Percentiles rank a stretch among this genome's conserved stretches.
Evolutionary conservation across 2,888 invertebrate species (phyloP).

Genomic region (Rhingia campestris): DNA sequence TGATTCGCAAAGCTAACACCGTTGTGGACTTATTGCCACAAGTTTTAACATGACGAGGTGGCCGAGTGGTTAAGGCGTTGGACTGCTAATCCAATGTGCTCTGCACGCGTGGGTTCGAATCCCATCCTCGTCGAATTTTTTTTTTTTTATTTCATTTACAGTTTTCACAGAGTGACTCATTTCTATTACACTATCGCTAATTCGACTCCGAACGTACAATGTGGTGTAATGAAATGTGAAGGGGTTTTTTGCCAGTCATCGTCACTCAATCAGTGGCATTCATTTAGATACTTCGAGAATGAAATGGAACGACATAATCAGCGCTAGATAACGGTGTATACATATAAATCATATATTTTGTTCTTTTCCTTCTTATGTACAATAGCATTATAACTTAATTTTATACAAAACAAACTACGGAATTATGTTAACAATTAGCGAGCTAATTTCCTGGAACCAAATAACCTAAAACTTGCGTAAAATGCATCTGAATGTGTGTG

Average conservation of each 20-base stretch:
- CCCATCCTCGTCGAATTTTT: conserved; percentile 67
- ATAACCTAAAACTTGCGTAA: conserved; percentile 54
- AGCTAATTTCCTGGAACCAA: conserved; percentile 62
- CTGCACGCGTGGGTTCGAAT: conserved; percentile 75
- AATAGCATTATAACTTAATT: conserved; percentile 45
- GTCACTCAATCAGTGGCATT: neutral
- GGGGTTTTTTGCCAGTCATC: conserved; percentile 37
- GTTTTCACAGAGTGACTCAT: conserved; percentile 21
- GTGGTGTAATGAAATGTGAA: conserved; percentile 8
- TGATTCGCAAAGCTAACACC: neutral
- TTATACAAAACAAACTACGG: conserved; percentile 63
- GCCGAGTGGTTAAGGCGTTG: conserved; percentile 75
- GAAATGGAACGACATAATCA: neutral
- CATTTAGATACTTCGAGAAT: conserved; percentile 32
- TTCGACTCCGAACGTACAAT: neutral
- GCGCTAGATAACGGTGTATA: conserved; percentile 15
- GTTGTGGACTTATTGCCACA: conserved; percentile 16
- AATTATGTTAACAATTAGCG: conserved; percentile 51
- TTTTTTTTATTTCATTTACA: neutral
- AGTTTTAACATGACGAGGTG: conserved; percentile 58
- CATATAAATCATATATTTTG: conserved; percentile 50
- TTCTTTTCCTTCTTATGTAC: conserved; percentile 29
- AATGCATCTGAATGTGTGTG: conserved; percentile 61
- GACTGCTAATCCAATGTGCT: conserved; percentile 75
- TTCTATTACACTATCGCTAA: neutral